Evolutionary conservation across 2,113 vertebrate species (phyloP).

Genomic region (Piaya cayana): DNA sequence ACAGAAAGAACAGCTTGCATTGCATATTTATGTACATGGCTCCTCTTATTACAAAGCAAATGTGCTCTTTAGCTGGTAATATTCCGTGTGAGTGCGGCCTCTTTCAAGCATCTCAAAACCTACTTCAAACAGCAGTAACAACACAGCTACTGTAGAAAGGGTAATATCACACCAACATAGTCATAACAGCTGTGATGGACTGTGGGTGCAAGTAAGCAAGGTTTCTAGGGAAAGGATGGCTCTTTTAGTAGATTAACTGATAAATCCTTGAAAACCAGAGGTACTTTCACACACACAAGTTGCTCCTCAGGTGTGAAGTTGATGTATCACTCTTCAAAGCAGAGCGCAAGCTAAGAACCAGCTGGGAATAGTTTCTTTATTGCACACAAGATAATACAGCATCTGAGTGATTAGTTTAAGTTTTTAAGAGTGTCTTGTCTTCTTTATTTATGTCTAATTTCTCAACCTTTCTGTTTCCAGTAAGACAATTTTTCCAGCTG

Average conservation of each 20-base stretch:
- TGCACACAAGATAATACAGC: not conserved
- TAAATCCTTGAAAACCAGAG: not conserved
- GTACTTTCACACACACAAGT: accelerated
- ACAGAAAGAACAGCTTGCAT: not conserved
- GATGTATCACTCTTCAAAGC: not conserved
- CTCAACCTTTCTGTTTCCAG: not conserved
- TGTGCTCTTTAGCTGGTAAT: not conserved
- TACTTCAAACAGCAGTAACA: not conserved
- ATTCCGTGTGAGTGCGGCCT: not conserved
- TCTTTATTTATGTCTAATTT: not conserved
- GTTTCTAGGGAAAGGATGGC: not conserved
- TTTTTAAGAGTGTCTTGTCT: not conserved
- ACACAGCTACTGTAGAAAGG: not conserved
- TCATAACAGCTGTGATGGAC: accelerated
- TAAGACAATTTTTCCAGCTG: not conserved
- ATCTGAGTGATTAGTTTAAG: not conserved
- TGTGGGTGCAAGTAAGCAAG: not conserved
- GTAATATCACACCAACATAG: not conserved
- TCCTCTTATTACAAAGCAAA: not conserved
- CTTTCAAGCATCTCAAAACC: not conserved
- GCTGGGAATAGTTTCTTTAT: not conserved
- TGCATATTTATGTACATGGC: not conserved
- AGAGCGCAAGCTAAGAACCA: not conserved
- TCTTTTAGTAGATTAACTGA: not conserved
- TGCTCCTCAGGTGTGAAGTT: not conserved